Base-by-base conservation (phyloP, 2,888 invertebrate species). In the Cloeon dipterum region DNA sequence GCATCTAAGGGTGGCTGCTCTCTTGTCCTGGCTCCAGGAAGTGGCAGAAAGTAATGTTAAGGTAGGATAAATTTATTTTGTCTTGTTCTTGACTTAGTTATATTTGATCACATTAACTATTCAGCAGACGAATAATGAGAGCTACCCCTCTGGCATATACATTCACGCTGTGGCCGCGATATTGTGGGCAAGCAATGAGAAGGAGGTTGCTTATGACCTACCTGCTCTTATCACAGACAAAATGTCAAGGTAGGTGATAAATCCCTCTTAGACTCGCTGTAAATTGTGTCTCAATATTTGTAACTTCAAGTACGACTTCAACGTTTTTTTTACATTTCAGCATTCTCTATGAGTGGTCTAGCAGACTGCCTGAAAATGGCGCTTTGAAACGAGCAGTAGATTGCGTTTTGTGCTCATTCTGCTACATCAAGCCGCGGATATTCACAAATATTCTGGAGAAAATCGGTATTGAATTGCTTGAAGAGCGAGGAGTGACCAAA, bases 341-440 rank as follows among this genome's bases (percentile, higher is more conserved):
- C 44, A 64, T 70, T 1, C 60, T 88, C 18, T 79, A 75, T 53
- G 66, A 70, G 36, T 83, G 88, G 76, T 72, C 78, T 16, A 61
- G 70, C 38, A 62, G 65, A n/a, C 61, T 81, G 33, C 67, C 70
- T 14, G 67, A 70, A 29, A 67, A 71, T 39, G 70, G 74, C 38
- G 69, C 76, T 2, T 59, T 88, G 36, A 88, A 88, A 57, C 71
- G 74, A 47, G 70, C 85, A 0, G 66, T 89, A n/a, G 85, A 89
- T 56, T 71, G 78, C 49, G 67, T 85, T 38, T 56, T 89, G 35
- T 89, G 88, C 54, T 75, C 86, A 4, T 65, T 86, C 50, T 88
- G 86, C 55, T 79, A 75, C 54, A 77, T 85, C 20, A 68, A 74
- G 45, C 77, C 83, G 0, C 72, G 74, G 42, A 59, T 79, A 37